Evolutionary conservation across 2,888 invertebrate species (phyloP).

Genomic region (Cylindroiulus punctatus): DNA sequence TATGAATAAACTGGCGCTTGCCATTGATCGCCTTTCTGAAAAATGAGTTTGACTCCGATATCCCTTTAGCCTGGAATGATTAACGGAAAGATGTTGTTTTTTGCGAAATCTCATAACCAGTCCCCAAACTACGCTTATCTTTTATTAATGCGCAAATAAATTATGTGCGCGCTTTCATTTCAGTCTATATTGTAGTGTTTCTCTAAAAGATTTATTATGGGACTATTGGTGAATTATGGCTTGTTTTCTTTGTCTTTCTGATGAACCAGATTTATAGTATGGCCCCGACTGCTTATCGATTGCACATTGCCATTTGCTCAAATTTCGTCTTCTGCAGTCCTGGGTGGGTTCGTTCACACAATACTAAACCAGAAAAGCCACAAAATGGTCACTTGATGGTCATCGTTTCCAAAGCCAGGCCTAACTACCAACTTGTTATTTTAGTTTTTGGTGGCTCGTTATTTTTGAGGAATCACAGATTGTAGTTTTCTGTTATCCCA

Average conservation of each 20-base stretch:
- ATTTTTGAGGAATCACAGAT: neutral
- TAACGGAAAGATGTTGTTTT: slow-evolving; percentile 27
- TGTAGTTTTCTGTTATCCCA: neutral
- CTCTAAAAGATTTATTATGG: slow-evolving; percentile 32
- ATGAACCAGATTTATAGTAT: slow-evolving; percentile 29
- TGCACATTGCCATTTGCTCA: neutral
- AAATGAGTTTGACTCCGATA: slow-evolving; percentile 26
- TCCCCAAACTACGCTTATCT: slow-evolving; percentile 32
- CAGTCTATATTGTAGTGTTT: slow-evolving; percentile 10
- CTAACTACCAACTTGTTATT: neutral
- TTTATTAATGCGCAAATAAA: slow-evolving; percentile 32
- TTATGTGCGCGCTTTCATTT: slow-evolving; percentile 26
- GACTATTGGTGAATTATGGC: slow-evolving; percentile 20
- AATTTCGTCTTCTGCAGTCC: neutral
- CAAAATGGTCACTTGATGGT: neutral
- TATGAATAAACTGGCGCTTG: neutral
- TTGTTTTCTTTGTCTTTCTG: slow-evolving; percentile 32
- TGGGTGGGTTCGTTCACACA: no score
- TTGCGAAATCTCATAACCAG: slow-evolving; percentile 20
- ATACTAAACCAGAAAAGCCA: neutral
- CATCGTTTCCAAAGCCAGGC: neutral
- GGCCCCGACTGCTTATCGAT: neutral
- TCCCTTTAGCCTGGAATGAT: slow-evolving; percentile 12
- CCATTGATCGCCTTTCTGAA: neutral
- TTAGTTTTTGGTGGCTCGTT: neutral